Conservation (phyloP, 2,888 invertebrate species). For the Scotopteryx bipunctaria region DNA sequence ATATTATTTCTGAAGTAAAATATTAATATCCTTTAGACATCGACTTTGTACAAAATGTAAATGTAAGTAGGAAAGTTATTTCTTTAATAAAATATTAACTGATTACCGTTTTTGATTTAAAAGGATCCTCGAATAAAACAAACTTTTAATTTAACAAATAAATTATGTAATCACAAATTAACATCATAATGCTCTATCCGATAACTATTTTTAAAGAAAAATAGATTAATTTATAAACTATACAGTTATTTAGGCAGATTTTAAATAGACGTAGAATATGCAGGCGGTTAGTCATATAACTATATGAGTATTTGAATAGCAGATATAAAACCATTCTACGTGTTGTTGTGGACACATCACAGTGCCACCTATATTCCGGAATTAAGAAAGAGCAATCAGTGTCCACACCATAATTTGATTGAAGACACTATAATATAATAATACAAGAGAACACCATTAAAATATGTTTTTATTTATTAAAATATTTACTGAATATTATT, state of each 20-base stretch:
- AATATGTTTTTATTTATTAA: constrained; percentile 50
- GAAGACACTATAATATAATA: too few relatives aligned
- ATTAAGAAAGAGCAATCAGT: constrained; percentile 8
- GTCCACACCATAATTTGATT: constrained; percentile 38
- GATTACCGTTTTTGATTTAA: neutral
- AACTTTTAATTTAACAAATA: constrained; percentile 72
- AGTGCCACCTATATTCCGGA: neutral
- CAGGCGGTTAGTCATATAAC: constrained; percentile 69
- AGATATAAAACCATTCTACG: constrained; percentile 61
- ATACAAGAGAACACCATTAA: constrained; percentile 56
- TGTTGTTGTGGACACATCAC: constrained; percentile 31
- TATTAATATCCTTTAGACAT: too few relatives aligned
- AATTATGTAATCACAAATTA: constrained; percentile 79
- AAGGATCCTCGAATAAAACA: constrained; percentile 50
- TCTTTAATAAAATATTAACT: constrained; percentile 24
- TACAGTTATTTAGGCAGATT: constrained; percentile 67
- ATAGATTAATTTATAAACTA: constrained; percentile 64
- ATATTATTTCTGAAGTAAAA: too few relatives aligned
- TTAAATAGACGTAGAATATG: constrained; percentile 62
- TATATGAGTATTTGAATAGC: constrained; percentile 58
- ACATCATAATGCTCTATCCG: constrained; percentile 69
- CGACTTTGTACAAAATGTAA: constrained; percentile 16
- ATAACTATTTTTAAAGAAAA: constrained; percentile 72
- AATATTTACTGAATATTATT: constrained; percentile 48
- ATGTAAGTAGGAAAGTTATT: constrained; percentile 24